Conservation (phyloP, 1,140 invertebrate genomes). For the Chelonus insularis region DNA sequence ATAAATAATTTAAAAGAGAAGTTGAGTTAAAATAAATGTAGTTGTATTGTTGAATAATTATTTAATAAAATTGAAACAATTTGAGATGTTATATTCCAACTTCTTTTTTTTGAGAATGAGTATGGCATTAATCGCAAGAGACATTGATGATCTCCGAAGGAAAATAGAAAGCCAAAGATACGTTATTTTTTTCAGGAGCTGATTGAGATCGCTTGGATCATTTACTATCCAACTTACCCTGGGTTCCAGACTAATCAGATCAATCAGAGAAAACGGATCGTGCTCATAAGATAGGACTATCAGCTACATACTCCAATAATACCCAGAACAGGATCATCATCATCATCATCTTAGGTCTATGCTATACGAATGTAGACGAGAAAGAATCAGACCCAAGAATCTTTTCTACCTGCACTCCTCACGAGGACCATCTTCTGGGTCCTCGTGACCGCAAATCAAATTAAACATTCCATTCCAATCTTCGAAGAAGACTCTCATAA, state of each 20-base stretch:
- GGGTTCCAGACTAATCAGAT: constrained; percentile 54
- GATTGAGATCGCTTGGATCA: constrained; percentile 57
- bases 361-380: not conserved
- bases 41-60: too few species aligned
- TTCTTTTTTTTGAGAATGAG: too few species aligned
- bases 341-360: not conserved
- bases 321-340: not conserved
- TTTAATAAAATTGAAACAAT: too few species aligned
- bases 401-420: not conserved
- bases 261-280: constrained; percentile 54
- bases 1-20: too few species aligned
- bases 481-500: too few species aligned
- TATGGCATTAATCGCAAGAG: too few species aligned
- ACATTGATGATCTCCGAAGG: too few species aligned
- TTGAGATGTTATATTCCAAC: too few species aligned
- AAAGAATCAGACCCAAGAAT: constrained; percentile 4
- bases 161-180: too few species aligned
- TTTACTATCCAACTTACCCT: constrained; percentile 52
- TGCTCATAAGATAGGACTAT: constrained; percentile 37
- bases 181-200: constrained; percentile 60
- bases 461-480: constrained; percentile 43
- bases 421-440: constrained; percentile 25
- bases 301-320: constrained; percentile 21
- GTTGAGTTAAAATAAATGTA: too few species aligned
- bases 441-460: constrained; percentile 51